Base-by-base conservation (phyloP, 1,140 invertebrate genomes). In the Lamellibrachia luymesi region DNA sequence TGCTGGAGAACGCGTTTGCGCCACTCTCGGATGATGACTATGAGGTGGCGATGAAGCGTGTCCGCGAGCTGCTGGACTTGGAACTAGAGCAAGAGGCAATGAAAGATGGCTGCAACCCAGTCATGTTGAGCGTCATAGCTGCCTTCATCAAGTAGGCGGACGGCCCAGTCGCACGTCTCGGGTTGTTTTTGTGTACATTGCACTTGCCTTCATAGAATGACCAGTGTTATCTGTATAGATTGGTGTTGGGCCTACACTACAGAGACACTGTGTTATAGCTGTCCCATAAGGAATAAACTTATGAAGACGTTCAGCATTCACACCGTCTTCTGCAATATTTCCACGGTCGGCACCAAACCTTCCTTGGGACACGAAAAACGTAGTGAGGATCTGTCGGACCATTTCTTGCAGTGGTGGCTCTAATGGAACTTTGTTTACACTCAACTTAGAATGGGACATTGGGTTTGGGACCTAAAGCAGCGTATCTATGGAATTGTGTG, bases 1-100 rank as follows among this genome's bases (percentile, higher is more conserved):
- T 99, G 25, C 97, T 99, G 6, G 99, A 99, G 97, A 99, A 99
- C 97, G 99, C 99, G n/a, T 99, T 99, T 97, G 98, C 98, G 49
- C 99, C 99, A 2, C 97, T 99, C 2, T 99, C 98, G 90, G 99
- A 99, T 96, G 99, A 99, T 95, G 99, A 99, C 96, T 99, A 99
- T 96, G 99, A 99, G 97, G 97, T 99, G 93, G 99, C 99, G 90
- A 99, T 99, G 98, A 98, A 98, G 95, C 97, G 99, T 95, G 98
- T 99, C 50, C 97, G 99, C 93, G 98, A 99, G 95, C 97, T 99
- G 50, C 97, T 99, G 92, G 99, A 99, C 95, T 97, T 99, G 92
- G 99, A 99, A 96, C 98, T 99, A 96, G 99, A 99, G 96, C 97
- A 98, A 56, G 99, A 99, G 97, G 96, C 98, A 93, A 97, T 98